A percentile compares a stretch with the other conserved stretches of the same genome.
Evolutionary conservation across 2,888 invertebrate species (phyloP).

Genomic region (Drosophila ochracea): DNA sequence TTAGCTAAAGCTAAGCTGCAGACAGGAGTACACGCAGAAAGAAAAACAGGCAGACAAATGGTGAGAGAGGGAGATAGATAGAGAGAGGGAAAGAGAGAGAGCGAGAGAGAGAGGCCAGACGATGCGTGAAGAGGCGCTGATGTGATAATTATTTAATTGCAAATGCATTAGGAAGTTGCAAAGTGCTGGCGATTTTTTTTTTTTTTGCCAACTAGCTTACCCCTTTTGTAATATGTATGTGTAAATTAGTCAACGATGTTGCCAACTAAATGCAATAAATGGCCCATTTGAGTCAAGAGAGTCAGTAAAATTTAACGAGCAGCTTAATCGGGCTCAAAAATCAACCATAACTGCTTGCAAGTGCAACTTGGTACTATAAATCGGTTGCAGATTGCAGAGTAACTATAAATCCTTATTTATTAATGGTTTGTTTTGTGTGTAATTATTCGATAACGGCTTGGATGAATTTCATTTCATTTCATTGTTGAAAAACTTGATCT

Average conservation of each 20-base stretch:
- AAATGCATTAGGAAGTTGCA: constrained; percentile 44
- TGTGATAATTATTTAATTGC: constrained; percentile 65
- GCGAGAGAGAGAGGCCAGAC: constrained; percentile 8
- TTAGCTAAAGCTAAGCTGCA: constrained; percentile 11
- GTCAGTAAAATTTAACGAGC: neutral
- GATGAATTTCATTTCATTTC: neutral
- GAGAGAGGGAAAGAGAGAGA: neutral
- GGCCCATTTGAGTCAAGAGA: constrained; percentile 15
- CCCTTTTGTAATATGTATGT: constrained; percentile 29
- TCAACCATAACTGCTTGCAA: neutral
- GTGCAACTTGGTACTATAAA: neutral
- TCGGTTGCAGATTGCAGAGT: neutral
- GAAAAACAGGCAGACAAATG: neutral
- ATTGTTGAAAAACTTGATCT: neutral
- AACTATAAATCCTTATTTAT: neutral
- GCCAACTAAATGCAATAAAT: constrained; percentile 26
- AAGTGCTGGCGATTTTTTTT: constrained; percentile 33
- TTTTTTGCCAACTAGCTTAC: constrained; percentile 23
- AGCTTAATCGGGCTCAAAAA: neutral
- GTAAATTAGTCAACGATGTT: constrained; percentile 10
- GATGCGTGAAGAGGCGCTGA: constrained; percentile 55
- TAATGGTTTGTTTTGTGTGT: neutral
- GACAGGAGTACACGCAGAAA: neutral
- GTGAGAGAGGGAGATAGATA: neutral
- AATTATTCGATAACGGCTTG: neutral